Evolutionary conservation across 37 sponge, comb jelly and placozoan species (phyloP).

Genomic region (Mnemiopsis leidyi): DNA sequence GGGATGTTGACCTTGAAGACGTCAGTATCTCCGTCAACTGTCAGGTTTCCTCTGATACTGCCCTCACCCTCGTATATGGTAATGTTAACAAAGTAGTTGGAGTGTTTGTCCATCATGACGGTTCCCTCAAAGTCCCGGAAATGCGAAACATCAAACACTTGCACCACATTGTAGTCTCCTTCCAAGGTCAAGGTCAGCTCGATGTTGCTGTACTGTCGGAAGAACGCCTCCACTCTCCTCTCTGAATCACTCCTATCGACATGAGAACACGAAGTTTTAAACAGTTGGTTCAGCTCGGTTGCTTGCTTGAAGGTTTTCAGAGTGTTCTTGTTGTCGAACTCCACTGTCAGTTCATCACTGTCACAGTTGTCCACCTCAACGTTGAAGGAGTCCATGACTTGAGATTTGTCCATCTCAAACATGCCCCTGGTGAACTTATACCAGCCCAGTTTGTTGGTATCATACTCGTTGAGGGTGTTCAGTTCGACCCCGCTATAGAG

Average conservation of each 20-base stretch:
- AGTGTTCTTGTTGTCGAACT: slow-evolving; percentile 25
- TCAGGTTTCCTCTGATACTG: slow-evolving; percentile 49
- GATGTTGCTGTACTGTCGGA: slow-evolving; percentile 57
- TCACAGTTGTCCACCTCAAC: slow-evolving; percentile 63
- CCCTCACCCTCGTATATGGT: slow-evolving; percentile 32
- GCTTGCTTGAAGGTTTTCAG: background rate
- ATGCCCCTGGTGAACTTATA: background rate
- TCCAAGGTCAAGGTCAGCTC: background rate
- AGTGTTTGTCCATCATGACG: slow-evolving; percentile 65
- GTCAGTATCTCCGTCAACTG: slow-evolving; percentile 4
- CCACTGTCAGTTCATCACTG: slow-evolving; percentile 18
- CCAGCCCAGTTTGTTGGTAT: slow-evolving; percentile 24
- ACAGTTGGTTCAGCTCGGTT: background rate
- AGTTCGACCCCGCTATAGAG: background rate
- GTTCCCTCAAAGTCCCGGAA: slow-evolving; percentile 20
- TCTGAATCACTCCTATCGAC: background rate
- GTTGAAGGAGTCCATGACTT: slow-evolving; percentile 14
- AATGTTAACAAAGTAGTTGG: slow-evolving; percentile 37
- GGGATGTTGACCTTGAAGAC: slow-evolving; percentile 8
- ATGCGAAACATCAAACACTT: slow-evolving; percentile 28
- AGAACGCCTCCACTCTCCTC: slow-evolving; percentile 19
- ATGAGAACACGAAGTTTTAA: background rate
- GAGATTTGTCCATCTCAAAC: slow-evolving; percentile 13
- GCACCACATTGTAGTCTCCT: background rate
- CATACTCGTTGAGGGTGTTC: background rate